These are phyloP conservation scores for Trochalopteron elliotii DNA, from an alignment of 2,113 vertebrate genomes.

Conservation along the genomic window DNA sequence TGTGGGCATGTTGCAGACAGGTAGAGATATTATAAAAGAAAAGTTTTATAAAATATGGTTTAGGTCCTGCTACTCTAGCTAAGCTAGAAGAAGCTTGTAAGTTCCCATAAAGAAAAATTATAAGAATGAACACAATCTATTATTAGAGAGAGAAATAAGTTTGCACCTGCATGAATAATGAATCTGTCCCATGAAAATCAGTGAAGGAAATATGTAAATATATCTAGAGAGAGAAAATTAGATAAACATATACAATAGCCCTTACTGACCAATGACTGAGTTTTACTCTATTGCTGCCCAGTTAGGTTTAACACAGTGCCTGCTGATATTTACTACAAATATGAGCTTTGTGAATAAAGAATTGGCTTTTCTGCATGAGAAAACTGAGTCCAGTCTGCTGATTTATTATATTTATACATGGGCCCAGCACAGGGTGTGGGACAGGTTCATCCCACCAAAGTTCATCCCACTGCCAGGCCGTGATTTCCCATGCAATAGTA, in stretches of 20 bases:
- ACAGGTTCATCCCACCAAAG: not conserved
- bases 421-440: not conserved
- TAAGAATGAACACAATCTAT: not conserved
- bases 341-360: not conserved
- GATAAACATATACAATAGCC: not conserved
- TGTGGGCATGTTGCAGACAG: not conserved
- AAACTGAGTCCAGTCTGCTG: not conserved
- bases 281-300: not conserved
- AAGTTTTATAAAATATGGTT: not conserved
- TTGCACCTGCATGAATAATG: not conserved
- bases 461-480: not conserved
- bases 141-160: not conserved
- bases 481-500: fast-evolving
- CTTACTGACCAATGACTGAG: not conserved
- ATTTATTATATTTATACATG: not conserved
- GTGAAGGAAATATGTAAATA: not conserved
- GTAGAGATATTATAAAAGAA: not conserved
- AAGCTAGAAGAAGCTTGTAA: not conserved
- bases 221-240: not conserved
- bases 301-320: not conserved
- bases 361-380: not conserved
- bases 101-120: not conserved
- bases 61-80: not conserved
- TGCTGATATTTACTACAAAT: not conserved
- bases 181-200: not conserved